Evolutionary conservation across 1,140 invertebrate species (phyloP).

Genomic region (Atopsyche davidsoni): DNA sequence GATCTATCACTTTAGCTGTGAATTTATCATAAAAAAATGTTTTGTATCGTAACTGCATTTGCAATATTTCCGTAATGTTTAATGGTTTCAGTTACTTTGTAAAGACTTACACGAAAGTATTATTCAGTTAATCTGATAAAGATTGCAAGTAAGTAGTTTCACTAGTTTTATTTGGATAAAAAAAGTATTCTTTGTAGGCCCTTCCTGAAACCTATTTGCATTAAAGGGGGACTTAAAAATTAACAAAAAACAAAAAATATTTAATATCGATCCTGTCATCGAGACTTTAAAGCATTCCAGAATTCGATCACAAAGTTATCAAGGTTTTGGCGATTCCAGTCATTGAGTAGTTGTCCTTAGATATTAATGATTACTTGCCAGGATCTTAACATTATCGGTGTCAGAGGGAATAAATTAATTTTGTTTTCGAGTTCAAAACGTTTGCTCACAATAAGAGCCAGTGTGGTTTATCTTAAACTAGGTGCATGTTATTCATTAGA

Average conservation of each 20-base stretch:
- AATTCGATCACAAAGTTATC: constrained; percentile 14
- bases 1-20: constrained; percentile 26
- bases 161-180: too few species aligned
- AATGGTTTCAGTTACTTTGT: too few species aligned
- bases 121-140: too few species aligned
- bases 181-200: too few species aligned
- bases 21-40: constrained; percentile 21
- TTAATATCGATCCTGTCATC: too few species aligned
- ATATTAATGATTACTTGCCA: constrained; percentile 30
- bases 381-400: constrained; percentile 26
- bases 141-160: too few species aligned
- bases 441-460: constrained; percentile 4
- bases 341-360: constrained; percentile 22
- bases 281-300: constrained; percentile 22
- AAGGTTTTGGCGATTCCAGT: constrained; percentile 30
- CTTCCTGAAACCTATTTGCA: too few species aligned
- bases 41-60: constrained; percentile 11
- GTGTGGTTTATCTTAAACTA: constrained; percentile 11
- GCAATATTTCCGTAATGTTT: too few species aligned
- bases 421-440: constrained; percentile 17
- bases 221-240: too few species aligned
- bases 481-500: constrained; percentile 14
- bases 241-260: too few species aligned
- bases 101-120: too few species aligned
- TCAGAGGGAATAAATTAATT: constrained; percentile 23